Evolutionary conservation across 2,888 invertebrate species (phyloP), one percentile per base, ranked within the genome.

Genomic region (Orchesella flavescens): DNA sequence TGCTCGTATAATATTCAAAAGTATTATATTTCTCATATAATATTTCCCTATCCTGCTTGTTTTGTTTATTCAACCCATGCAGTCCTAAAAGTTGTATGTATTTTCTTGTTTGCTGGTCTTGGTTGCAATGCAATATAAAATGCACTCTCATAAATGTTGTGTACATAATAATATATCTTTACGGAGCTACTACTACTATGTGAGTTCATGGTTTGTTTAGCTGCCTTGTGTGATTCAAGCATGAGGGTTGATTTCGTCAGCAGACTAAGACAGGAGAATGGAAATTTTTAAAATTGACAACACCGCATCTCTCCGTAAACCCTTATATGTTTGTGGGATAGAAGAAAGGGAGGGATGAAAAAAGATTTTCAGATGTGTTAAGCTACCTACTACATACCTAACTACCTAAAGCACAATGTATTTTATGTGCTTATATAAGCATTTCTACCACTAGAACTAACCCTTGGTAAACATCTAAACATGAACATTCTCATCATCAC

Each of bases 201-300:
- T 12, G 49, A 68, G 68, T 68, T 68, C 68, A 68, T 68, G 71
- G 57, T 34, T 71, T 69, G 69, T 69, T 55, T 71, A 57, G 57
- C 57, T 71, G 53, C 24, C 9, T 53, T 57, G n/a, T 46, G 34
- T 79, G 79, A 80, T 44, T 21, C 57, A 44, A 80, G 46, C 43
- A 24, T 43, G 73, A 80, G 80, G 80, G 80, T 74, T 80, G 80
- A n/a, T 80, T 73, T 80, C 80, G 21, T 80, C 78, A 78, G 59
- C n/a, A 69, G 7, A 49, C 13, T n/a, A 57, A 43, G 65, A 65
- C 21, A n/a, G 21, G 68, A 53, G 59, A 21, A 15, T 19, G 19
- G 34, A 66, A 71, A 55, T 46, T 43, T 34, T n/a, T n/a, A 49
- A 23, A 63, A n/a, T 57, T 74, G 73, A 46, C 80, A 80, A 73